Conservation (phyloP, 2,888 invertebrate genomes). For the Chymomyza amoena region DNA sequence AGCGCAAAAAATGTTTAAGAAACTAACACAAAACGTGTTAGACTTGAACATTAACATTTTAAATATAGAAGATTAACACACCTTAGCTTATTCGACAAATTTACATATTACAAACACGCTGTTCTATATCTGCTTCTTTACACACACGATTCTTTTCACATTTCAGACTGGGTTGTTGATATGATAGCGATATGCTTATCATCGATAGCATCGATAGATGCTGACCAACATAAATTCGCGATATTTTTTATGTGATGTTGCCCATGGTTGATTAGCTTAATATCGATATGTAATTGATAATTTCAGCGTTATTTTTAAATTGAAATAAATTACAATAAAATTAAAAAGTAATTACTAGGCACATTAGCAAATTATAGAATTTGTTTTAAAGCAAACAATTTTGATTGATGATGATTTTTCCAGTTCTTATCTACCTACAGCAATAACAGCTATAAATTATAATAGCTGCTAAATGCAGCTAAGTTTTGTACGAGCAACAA, state of each 20-base stretch:
- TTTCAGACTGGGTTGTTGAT: background rate
- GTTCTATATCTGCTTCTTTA: slow-evolving; percentile 38
- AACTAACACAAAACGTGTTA: background rate
- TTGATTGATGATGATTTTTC: too few relatives aligned
- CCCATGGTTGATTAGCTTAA: background rate
- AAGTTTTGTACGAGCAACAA: too few relatives aligned
- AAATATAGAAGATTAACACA: slow-evolving; percentile 34
- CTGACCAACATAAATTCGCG: background rate
- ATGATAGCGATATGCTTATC: background rate
- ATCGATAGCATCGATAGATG: background rate
- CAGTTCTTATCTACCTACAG: too few relatives aligned
- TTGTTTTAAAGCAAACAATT: too few relatives aligned
- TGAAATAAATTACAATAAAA: background rate
- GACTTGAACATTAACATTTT: background rate
- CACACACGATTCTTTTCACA: slow-evolving; percentile 22
- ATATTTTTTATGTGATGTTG: background rate
- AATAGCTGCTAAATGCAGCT: too few relatives aligned
- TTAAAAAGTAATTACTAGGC: too few relatives aligned
- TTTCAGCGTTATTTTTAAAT: background rate
- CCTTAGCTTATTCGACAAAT: slow-evolving; percentile 65
- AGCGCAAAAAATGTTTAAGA: background rate
- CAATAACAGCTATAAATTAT: too few relatives aligned
- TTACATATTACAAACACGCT: slow-evolving; percentile 62
- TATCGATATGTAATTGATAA: background rate
- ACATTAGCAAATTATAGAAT: too few relatives aligned